phyloP scores from a whole-genome alignment of 2,888 invertebrate genomes.

The Ditula angustiorana region DNA sequence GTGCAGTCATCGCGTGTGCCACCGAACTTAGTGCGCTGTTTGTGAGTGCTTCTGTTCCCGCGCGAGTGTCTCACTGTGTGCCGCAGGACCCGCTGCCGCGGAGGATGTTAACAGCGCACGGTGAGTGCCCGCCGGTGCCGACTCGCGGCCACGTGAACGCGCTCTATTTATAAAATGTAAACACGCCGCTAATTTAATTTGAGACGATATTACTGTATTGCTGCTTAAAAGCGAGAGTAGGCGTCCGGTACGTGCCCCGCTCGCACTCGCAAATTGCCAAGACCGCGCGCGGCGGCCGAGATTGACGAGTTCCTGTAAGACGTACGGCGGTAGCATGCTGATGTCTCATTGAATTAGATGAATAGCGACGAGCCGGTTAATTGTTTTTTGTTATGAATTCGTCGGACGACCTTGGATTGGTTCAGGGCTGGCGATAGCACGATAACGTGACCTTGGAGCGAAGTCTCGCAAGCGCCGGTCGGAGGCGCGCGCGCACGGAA shows the following conservation, averaged over 20 bases:
- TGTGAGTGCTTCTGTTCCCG: conserved; percentile 82
- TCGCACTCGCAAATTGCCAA: conserved; percentile 73
- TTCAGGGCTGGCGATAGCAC: conserved; percentile 80
- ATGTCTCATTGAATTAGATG: conserved; percentile 27
- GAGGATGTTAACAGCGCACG: conserved; percentile 86
- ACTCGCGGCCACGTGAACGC: conserved; percentile 79
- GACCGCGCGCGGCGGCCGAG: conserved; percentile 71
- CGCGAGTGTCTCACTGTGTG: conserved; percentile 80
- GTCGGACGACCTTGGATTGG: conserved; percentile 66
- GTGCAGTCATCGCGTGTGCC: conserved; percentile 84
- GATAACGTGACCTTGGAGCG: conserved; percentile 83
- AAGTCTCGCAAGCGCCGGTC: conserved; percentile 78
- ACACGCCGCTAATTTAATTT: conserved; percentile 80
- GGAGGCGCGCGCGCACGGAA: conserved; percentile 75
- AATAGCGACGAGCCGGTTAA: conserved; percentile 28
- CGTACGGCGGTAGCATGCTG: conserved; percentile 46
- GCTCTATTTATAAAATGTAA: conserved; percentile 83
- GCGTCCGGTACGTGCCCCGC: conserved; percentile 63
- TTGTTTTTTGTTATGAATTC: conserved; percentile 54
- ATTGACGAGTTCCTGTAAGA: conserved; percentile 82
- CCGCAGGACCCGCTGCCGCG: conserved; percentile 77
- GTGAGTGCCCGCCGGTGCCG: conserved; percentile 73
- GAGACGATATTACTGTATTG: conserved; percentile 66
- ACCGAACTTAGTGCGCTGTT: conserved; percentile 82
- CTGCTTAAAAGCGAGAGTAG: conserved; percentile 70